Conservation (phyloP, 2,113 vertebrate genomes). For the Piprites chloris region DNA sequence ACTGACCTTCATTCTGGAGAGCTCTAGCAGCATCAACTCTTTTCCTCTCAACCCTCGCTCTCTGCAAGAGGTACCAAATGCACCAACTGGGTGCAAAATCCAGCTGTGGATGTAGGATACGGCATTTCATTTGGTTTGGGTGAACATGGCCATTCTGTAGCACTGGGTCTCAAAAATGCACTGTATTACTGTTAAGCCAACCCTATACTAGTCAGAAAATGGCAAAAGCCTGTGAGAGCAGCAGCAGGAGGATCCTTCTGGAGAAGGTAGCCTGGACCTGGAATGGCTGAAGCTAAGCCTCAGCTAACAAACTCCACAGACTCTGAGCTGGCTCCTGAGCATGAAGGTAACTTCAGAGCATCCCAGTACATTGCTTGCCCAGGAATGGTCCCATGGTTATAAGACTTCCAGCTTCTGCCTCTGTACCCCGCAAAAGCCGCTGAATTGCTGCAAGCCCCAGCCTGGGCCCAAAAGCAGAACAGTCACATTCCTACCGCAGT, state of each 20-base stretch:
- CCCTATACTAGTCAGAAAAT: background rate
- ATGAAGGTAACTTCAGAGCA: background rate
- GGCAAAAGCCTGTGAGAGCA: background rate
- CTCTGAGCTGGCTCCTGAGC: background rate
- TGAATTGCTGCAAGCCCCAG: background rate
- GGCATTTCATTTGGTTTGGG: background rate
- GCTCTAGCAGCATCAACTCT: background rate
- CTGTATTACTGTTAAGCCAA: background rate
- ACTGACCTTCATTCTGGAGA: background rate
- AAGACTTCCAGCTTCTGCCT: background rate
- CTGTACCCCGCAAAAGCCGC: background rate
- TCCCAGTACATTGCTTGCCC: accelerated
- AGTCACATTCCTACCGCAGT: background rate
- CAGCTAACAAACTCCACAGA: background rate
- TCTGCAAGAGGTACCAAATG: background rate
- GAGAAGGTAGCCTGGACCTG: background rate
- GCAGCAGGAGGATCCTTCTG: background rate
- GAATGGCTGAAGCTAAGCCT: background rate
- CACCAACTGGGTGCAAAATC: background rate
- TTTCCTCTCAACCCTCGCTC: background rate
- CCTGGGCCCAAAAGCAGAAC: background rate
- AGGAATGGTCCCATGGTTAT: accelerated
- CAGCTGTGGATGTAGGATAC: background rate
- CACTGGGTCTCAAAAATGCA: background rate
- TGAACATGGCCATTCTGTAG: background rate